These are phyloP conservation scores for Perca fluviatilis DNA, from an alignment of 2,113 vertebrate species.

Conservation along the genomic window DNA sequence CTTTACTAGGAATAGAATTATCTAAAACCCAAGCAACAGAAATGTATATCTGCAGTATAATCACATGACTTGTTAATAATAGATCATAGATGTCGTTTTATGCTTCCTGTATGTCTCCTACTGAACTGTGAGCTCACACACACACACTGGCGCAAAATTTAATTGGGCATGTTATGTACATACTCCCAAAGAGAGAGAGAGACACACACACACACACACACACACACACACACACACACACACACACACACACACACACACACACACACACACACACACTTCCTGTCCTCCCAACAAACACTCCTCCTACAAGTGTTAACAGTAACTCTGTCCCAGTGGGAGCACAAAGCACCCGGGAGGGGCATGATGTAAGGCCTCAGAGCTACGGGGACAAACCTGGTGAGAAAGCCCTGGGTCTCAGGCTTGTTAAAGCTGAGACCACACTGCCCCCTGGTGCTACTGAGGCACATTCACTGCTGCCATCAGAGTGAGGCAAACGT, in stretches of 20 bases:
- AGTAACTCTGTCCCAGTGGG: conserved; percentile 46
- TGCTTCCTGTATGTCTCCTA: not conserved
- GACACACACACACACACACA: not conserved
- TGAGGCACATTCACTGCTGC: not conserved
- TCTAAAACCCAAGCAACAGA: not conserved
- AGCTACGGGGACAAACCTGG: conserved; percentile 38
- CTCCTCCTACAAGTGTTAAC: conserved; percentile 9
- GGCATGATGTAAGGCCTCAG: conserved; percentile 44
- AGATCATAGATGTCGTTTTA: not conserved
- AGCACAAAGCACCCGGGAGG: not conserved
- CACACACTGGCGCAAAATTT: not conserved
- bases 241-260: not conserved
- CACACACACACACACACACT: conserved; percentile 1
- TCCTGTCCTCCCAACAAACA: conserved; percentile 41
- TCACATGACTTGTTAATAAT: not conserved
- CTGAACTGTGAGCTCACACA: not conserved
- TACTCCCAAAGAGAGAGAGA: not conserved
- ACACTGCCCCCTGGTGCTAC: conserved; percentile 71
- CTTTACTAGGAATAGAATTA: not conserved
- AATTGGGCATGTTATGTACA: not conserved
- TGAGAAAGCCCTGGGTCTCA: not conserved
- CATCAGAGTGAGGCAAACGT: not conserved
- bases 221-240: not conserved
- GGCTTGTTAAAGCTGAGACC: not conserved
- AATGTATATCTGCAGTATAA: not conserved